Evolutionary conservation across 2,888 invertebrate species (phyloP).

Genomic region (Zele albiditarsus): DNA sequence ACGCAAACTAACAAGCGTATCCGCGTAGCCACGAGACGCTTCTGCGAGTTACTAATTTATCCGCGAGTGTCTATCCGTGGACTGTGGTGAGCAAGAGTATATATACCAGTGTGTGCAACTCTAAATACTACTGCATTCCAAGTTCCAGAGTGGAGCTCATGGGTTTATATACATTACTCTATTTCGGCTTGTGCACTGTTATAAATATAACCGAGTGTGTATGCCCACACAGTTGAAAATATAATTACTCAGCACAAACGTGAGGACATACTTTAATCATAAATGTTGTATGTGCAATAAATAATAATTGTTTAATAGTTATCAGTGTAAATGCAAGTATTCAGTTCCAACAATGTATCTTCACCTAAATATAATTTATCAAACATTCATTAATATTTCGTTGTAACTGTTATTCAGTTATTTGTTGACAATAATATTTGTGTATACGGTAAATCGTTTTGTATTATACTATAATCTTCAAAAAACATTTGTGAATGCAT

Average conservation of each 20-base stretch:
- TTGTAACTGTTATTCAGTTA: too few species aligned
- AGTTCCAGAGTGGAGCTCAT: conserved; percentile 43
- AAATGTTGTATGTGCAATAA: conserved; percentile 27
- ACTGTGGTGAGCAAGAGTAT: conserved; percentile 25
- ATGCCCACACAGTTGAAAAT: conserved; percentile 15
- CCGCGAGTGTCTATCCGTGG: not conserved
- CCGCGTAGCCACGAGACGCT: conserved; percentile 34
- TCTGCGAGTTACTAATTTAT: conserved; percentile 39
- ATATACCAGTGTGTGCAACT: conserved; percentile 45
- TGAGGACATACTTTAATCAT: conserved; percentile 50
- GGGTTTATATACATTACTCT: conserved; percentile 27
- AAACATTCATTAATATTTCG: not conserved
- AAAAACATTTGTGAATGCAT: conserved; percentile 4
- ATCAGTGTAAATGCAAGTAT: not conserved
- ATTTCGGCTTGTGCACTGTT: conserved; percentile 41
- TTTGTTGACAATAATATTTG: too few species aligned
- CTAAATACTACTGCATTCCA: conserved; percentile 50
- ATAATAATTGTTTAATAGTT: not conserved
- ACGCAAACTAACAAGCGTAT: conserved; percentile 48
- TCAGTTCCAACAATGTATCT: not conserved
- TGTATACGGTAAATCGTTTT: not conserved
- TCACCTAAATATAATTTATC: not conserved
- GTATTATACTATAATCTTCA: not conserved
- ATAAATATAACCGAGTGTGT: conserved; percentile 13
- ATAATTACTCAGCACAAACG: conserved; percentile 51